Percentiles rank a stretch among this genome's conserved stretches.
Evolutionary conservation across 2,888 invertebrate species (phyloP).

Genomic region (Dicycla oo): DNA sequence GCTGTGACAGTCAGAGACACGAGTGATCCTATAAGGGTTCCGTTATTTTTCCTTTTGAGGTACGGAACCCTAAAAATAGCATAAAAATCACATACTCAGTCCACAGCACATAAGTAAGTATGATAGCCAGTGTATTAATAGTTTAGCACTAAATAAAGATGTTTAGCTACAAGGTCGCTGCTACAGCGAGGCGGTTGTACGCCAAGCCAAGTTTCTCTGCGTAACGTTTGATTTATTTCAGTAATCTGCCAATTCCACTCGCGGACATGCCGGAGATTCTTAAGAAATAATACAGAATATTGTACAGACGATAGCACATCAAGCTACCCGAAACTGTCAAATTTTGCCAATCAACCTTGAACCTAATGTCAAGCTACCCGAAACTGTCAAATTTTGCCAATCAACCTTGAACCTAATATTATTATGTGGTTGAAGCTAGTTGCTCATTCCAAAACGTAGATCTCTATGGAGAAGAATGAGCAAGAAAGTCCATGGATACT

Average conservation of each 20-base stretch:
- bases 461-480: neutral
- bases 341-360: no score
- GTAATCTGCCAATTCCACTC: slow-evolving; percentile 10
- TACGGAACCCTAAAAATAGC: neutral
- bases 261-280: neutral
- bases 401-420: no score
- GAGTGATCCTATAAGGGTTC: no score
- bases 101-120: neutral
- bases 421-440: neutral
- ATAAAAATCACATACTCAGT: neutral
- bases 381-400: no score
- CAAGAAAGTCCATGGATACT: neutral
- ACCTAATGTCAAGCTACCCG: no score
- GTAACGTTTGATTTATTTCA: slow-evolving; percentile 27
- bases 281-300: neutral
- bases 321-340: no score
- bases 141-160: slow-evolving; percentile 36
- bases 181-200: slow-evolving; percentile 6
- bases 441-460: neutral
- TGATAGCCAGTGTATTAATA: slow-evolving; percentile 18
- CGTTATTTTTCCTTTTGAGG: no score
- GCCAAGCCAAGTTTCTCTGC: slow-evolving; percentile 24
- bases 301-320: no score
- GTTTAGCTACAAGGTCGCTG: slow-evolving; percentile 24
- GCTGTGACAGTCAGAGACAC: no score